phyloP scores from a whole-genome alignment of 2,797 vertebrate species.

The Spinus pinus region DNA sequence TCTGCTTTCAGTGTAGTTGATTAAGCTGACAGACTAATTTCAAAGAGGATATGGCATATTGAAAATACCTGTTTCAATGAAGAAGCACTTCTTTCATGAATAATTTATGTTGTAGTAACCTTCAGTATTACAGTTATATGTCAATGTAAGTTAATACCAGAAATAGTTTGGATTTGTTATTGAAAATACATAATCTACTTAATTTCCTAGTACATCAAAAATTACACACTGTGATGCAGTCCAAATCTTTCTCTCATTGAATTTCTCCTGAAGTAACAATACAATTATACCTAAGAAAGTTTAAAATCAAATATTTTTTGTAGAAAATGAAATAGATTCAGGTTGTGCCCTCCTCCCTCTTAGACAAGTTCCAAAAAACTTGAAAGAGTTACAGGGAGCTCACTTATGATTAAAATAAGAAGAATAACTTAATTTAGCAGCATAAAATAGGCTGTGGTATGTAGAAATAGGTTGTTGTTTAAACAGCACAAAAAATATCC shows the following conservation, averaged over 20 bases:
- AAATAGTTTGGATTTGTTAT: neutral
- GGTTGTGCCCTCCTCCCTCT: neutral
- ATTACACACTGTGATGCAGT: neutral
- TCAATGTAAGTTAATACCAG: neutral
- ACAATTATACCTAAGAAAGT: neutral
- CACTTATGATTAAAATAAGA: neutral
- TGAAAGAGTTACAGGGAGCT: neutral
- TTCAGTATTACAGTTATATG: neutral
- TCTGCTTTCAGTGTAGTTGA: neutral
- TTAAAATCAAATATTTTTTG: neutral
- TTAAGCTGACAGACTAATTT: neutral
- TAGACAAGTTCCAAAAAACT: neutral
- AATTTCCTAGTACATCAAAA: neutral
- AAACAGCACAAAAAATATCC: neutral
- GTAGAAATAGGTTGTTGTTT: neutral
- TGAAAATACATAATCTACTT: neutral
- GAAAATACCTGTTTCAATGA: neutral
- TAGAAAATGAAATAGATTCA: neutral
- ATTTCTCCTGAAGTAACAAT: neutral
- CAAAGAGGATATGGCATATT: neutral
- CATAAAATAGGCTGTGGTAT: neutral
- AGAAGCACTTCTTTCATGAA: neutral
- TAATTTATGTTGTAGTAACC: neutral
- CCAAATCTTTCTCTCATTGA: neutral
- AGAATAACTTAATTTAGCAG: neutral